Evolutionary conservation across 2,113 vertebrate genomes (phyloP), one percentile per base, ranked within the genome.

Genomic region (Corythoichthys intestinalis): DNA sequence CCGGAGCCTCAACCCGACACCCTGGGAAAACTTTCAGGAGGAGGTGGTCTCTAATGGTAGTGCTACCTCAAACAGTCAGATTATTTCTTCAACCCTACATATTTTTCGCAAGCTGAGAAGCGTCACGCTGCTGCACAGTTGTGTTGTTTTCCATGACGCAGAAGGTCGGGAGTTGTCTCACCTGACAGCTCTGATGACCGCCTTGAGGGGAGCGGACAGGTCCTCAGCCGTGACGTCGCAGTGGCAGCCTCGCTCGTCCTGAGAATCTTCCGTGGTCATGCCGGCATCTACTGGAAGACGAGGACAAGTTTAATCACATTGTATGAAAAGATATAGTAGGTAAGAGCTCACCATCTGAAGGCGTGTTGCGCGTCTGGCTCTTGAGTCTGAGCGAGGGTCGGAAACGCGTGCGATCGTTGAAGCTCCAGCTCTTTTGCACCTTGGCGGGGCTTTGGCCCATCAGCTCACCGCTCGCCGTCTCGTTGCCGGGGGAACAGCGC

Each of bases 341-440:
- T 44, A 8, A 4, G 39, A 13, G 41, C 79, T 90, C 91, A 99
- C 97, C 95, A 0, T 99, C 96, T 1, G 94, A 80, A 58, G 79
- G 68, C 1, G 92, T 80, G 0, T 93, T 91, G 38, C 97, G 95
- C n/a, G 94, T 92, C 86, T 98, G 96, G 79, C 95, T 98, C 91
- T 98, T 98, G 59, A 98, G 89, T 67, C 96, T 90, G 44, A 99
- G 92, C 0, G 97, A 99, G 44, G 97, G 97, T 69, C 97, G 91
- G 77, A 99, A 98, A 49, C 97, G 93, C 0, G 97, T 98, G 28
- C 97, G 91, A 73, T 99, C 97, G 0, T 99, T 99, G 91, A 99
- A 99, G 84, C 97, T 99, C 97, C 97, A 99, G 91, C 97, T 99
- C 89, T 99, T 99, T 89, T 99, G 97, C 38, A 99, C 96, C 83